These are phyloP conservation scores for Microplitis deprimator DNA, from an alignment of 2,888 invertebrate genomes.

Conservation along the genomic window DNA sequence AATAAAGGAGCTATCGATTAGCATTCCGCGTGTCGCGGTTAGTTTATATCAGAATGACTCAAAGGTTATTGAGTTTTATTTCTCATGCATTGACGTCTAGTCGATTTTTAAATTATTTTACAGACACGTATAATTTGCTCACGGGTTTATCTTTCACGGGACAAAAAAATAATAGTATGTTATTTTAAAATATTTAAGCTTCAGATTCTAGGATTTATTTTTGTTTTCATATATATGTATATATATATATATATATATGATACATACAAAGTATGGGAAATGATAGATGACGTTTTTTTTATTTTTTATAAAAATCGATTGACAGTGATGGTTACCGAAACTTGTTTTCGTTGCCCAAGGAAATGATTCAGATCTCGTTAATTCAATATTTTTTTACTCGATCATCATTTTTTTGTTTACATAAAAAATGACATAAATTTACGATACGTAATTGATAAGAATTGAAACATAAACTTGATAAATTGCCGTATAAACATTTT, in stretches of 20 bases:
- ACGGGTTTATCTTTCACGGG: not conserved
- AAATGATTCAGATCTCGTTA: slow-evolving; percentile 21
- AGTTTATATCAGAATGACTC: slow-evolving; percentile 8
- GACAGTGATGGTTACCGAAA: slow-evolving; percentile 19
- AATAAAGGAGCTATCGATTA: slow-evolving; percentile 26
- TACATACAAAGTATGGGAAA: too few species aligned
- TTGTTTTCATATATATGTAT: not conserved
- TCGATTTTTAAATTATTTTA: not conserved
- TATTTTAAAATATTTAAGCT: not conserved
- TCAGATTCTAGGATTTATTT: slow-evolving; percentile 5
- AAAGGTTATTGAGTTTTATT: slow-evolving; percentile 18
- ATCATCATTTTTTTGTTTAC: slow-evolving; percentile 1
- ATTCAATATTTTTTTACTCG: slow-evolving; percentile 12
- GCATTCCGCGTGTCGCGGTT: slow-evolving; percentile 25
- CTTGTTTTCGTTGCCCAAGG: slow-evolving; percentile 18
- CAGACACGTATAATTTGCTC: not conserved
- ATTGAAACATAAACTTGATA: not conserved
- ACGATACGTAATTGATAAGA: not conserved
- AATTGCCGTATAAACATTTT: not conserved
- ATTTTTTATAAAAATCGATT: slow-evolving; percentile 5
- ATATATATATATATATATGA: too few species aligned
- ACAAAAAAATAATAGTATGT: slow-evolving; percentile 9
- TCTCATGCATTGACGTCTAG: too few species aligned
- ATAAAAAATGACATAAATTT: not conserved
- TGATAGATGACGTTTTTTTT: not conserved